These are phyloP conservation scores for Mesorhabditis belari DNA, from an alignment of 2,888 invertebrate genomes.

Conservation along the genomic window DNA sequence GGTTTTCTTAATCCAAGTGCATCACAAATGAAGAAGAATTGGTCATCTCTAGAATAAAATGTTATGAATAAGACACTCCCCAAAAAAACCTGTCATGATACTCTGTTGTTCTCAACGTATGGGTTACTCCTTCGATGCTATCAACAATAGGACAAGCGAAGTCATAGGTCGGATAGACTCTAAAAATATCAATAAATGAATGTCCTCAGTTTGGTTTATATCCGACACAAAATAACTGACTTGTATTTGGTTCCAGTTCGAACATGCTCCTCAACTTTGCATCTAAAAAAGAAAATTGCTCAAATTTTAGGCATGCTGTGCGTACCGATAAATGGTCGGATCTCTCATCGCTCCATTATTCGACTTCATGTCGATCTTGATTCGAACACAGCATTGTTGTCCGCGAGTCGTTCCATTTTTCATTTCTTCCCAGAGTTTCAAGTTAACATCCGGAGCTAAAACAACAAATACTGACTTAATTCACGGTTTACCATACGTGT, in stretches of 20 bases:
- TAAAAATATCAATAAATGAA: conserved; percentile 54
- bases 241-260: conserved; percentile 88
- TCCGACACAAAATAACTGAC: conserved; percentile 58
- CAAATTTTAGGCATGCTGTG: background rate
- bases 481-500: conserved; percentile 21
- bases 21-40: conserved; percentile 87
- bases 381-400: conserved; percentile 83
- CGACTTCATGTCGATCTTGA: conserved; percentile 93
- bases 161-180: conserved; percentile 98
- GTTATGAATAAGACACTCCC: background rate
- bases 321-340: conserved; percentile 85
- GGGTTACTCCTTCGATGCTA: conserved; percentile 91
- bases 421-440: conserved; percentile 90
- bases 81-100: conserved; percentile 74
- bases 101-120: conserved; percentile 92
- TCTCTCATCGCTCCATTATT: conserved; percentile 93
- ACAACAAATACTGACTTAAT: too few species aligned
- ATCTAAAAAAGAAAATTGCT: conserved; percentile 53
- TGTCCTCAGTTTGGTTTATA: background rate
- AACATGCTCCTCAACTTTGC: conserved; percentile 89
- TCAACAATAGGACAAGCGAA: conserved; percentile 99
- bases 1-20: conserved; percentile 79
- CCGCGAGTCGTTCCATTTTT: conserved; percentile 72
- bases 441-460: conserved; percentile 74
- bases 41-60: conserved; percentile 65